These are phyloP conservation scores for Drosophila malerkotliana DNA, from an alignment of 1,140 invertebrate species.

Conservation along the genomic window DNA sequence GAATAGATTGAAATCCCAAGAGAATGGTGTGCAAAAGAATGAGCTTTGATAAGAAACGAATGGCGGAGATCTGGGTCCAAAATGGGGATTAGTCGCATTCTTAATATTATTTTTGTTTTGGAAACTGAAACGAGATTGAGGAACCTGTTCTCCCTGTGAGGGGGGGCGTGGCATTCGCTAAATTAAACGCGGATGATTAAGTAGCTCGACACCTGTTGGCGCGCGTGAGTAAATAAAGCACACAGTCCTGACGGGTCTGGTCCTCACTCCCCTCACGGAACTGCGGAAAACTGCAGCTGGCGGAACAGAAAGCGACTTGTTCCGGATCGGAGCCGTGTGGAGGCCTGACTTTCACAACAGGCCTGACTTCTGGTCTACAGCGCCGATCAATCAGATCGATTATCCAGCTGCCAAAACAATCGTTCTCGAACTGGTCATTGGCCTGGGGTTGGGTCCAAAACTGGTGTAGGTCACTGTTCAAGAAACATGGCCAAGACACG, in stretches of 20 bases:
- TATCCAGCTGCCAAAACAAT: conserved; percentile 3
- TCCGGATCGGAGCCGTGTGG: conserved; percentile 40
- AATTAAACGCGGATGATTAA: conserved; percentile 20
- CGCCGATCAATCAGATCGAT: conserved; percentile 35
- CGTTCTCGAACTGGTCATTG: conserved; percentile 20
- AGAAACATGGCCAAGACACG: conserved; percentile 22
- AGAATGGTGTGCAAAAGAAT: not conserved
- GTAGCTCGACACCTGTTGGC: conserved; percentile 21
- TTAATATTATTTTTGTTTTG: not conserved
- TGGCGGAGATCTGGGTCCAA: not conserved
- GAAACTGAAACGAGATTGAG: conserved; percentile 12
- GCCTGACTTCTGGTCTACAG: not conserved
- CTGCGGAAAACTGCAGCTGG: conserved; percentile 36
- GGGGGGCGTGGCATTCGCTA: conserved; percentile 23
- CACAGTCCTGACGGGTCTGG: conserved; percentile 26
- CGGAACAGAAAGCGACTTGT: conserved; percentile 34
- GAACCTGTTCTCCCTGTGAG: conserved; percentile 22
- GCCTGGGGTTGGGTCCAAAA: conserved; percentile 7
- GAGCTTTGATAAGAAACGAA: conserved; percentile 20
- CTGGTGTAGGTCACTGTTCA: conserved; percentile 66
- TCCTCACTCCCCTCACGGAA: conserved; percentile 42
- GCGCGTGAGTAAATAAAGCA: conserved; percentile 22
- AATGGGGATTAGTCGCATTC: conserved; percentile 2
- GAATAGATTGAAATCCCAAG: conserved; percentile 16
- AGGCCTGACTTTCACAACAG: conserved; percentile 45